A percentile compares a stretch with the other conserved stretches of the same genome.
Evolutionary conservation across 2,797 vertebrate genomes (phyloP).

Genomic region (Acomys russatus): DNA sequence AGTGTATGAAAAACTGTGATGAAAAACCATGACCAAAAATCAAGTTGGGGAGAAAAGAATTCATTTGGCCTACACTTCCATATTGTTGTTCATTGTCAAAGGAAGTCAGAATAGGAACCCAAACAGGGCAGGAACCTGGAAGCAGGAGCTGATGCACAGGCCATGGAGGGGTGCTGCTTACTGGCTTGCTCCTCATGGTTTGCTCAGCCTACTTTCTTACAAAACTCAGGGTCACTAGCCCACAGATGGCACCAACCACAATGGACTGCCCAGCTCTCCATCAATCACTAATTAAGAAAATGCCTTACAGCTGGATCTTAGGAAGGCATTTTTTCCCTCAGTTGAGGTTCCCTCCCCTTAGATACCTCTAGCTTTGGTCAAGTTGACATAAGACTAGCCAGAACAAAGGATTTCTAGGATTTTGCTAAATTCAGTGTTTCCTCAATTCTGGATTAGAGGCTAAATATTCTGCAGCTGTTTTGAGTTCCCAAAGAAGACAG

Average conservation of each 20-base stretch:
- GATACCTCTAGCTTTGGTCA: not conserved
- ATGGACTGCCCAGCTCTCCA: not conserved
- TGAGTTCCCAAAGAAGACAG: not conserved
- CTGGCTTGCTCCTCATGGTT: not conserved
- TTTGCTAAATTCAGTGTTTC: not conserved
- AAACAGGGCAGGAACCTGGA: not conserved
- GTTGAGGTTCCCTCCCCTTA: not conserved
- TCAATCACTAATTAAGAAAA: not conserved
- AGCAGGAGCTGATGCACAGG: too few relatives aligned
- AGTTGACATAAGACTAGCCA: not conserved
- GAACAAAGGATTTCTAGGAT: not conserved
- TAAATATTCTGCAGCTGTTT: not conserved
- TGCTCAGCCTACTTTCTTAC: not conserved
- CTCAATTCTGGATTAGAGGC: conserved; percentile 2
- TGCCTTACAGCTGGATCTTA: too few relatives aligned
- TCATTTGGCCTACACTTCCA: too few relatives aligned
- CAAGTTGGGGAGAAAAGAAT: not conserved
- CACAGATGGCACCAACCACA: not conserved
- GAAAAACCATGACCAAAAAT: not conserved
- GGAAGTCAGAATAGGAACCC: not conserved
- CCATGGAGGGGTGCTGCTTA: not conserved
- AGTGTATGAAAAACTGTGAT: not conserved
- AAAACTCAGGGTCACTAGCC: not conserved
- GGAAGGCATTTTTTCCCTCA: not conserved
- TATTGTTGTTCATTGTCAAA: too few relatives aligned